Conservation (phyloP, 2,113 vertebrate genomes). For the Tachysurus fulvidraco region DNA sequence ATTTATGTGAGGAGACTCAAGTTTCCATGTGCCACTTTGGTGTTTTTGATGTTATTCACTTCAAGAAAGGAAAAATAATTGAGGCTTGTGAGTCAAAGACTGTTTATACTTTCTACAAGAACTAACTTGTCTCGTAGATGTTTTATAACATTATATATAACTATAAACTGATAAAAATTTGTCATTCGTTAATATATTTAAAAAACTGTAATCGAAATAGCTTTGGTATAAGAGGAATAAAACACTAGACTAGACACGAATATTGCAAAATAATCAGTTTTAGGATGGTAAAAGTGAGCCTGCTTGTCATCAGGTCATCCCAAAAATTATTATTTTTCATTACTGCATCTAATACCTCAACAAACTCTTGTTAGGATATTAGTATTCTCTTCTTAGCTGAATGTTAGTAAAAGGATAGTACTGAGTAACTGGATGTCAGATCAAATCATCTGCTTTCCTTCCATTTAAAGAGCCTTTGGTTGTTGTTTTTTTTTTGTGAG, state of each 20-base stretch:
- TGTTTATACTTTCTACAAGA: not conserved
- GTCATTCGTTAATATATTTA: too few relatives aligned
- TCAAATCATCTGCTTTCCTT: not conserved
- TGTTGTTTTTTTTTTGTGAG: not conserved
- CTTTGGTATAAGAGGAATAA: not conserved
- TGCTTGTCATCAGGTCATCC: not conserved
- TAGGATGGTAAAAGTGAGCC: not conserved
- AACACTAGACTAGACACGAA: not conserved
- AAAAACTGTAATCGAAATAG: not conserved
- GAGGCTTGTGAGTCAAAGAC: not conserved
- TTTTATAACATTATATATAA: not conserved
- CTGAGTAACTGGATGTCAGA: too few relatives aligned
- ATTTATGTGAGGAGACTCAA: not conserved
- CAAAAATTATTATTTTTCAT: not conserved
- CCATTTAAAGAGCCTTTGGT: not conserved
- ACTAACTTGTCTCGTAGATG: not conserved
- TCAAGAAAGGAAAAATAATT: not conserved
- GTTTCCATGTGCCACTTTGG: not conserved
- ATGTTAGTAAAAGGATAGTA: too few relatives aligned
- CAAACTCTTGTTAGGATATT: not conserved
- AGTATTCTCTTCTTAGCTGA: not conserved
- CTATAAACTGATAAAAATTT: not conserved
- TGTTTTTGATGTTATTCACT: not conserved
- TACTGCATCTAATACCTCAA: not conserved
- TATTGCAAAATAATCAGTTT: not conserved